phyloP scores from a whole-genome alignment of 37 sponge, comb jelly and placozoan genomes.

The Amphimedon queenslandica region DNA sequence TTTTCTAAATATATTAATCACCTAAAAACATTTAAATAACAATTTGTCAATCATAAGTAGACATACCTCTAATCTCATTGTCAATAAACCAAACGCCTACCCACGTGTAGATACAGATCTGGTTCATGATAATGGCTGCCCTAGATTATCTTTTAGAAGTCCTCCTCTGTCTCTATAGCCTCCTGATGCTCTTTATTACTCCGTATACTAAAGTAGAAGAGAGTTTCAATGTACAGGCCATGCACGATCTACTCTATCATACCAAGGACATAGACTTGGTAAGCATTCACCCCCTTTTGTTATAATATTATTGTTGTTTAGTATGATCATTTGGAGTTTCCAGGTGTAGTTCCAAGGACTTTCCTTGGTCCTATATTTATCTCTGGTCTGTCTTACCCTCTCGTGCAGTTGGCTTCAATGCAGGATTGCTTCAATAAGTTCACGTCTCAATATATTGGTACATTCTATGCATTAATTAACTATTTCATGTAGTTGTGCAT shows the following conservation, averaged over 20 bases:
- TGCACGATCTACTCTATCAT: conserved; percentile 93
- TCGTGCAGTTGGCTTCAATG: conserved; percentile 32
- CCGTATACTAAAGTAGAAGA: conserved; percentile 99
- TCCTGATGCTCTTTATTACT: conserved; percentile 66
- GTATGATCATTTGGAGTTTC: conserved; percentile 92
- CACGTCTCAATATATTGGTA: conserved; percentile 71
- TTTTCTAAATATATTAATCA: background rate
- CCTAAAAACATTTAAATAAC: background rate
- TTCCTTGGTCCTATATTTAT: conserved; percentile 83
- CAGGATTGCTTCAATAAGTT: conserved; percentile 33
- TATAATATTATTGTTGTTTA: conserved; percentile 12
- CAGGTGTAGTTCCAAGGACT: conserved; percentile 89
- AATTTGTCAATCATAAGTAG: background rate
- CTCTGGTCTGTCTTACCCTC: conserved; percentile 43
- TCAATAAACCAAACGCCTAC: conserved; percentile 1
- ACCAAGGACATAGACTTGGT: conserved; percentile 69
- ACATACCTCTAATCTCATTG: background rate
- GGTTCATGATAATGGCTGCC: too few species aligned
- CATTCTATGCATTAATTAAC: background rate
- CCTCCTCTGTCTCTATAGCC: conserved; percentile 6
- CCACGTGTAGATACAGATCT: too few species aligned
- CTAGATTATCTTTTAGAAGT: background rate
- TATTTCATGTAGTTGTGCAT: conserved; percentile 3
- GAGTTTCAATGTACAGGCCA: conserved; percentile 98
- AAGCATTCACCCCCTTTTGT: too few species aligned